phyloP scores from a whole-genome alignment of 2,113 vertebrate species.

The Eleginops maclovinus region DNA sequence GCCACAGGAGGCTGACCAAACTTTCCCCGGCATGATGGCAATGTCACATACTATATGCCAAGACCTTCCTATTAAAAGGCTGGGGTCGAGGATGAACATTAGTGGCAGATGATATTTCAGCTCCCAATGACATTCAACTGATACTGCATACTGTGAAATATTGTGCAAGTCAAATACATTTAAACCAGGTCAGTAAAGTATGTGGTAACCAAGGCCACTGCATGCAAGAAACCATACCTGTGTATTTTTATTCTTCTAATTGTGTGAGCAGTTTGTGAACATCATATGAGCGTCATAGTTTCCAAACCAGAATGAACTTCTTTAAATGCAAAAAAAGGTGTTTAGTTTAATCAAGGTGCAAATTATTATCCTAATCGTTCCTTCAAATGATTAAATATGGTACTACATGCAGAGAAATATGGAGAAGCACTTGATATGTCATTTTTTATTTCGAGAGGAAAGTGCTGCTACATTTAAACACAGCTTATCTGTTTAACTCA shows the following conservation, averaged over 20 bases:
- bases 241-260: too few relatives aligned
- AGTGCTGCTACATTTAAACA: background rate
- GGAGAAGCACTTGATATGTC: too few relatives aligned
- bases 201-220: background rate
- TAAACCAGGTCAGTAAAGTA: background rate
- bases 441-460: background rate
- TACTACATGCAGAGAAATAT: background rate
- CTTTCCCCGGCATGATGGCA: background rate
- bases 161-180: background rate
- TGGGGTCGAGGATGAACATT: constrained; percentile 7
- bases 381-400: background rate
- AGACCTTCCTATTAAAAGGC: constrained; percentile 19
- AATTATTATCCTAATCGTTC: background rate
- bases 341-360: too few relatives aligned
- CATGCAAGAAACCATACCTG: background rate
- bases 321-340: background rate
- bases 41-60: background rate
- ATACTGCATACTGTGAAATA: background rate
- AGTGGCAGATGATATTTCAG: constrained; percentile 14
- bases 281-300: background rate
- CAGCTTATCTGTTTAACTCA: too few relatives aligned
- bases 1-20: background rate
- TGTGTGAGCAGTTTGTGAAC: background rate
- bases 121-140: constrained; percentile 7
- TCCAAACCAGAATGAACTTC: background rate